Percentiles rank a stretch among this genome's conserved stretches.
These are phyloP conservation scores for Arremon brunneinucha DNA, from an alignment of 2,797 vertebrate species.

Conservation along the genomic window DNA sequence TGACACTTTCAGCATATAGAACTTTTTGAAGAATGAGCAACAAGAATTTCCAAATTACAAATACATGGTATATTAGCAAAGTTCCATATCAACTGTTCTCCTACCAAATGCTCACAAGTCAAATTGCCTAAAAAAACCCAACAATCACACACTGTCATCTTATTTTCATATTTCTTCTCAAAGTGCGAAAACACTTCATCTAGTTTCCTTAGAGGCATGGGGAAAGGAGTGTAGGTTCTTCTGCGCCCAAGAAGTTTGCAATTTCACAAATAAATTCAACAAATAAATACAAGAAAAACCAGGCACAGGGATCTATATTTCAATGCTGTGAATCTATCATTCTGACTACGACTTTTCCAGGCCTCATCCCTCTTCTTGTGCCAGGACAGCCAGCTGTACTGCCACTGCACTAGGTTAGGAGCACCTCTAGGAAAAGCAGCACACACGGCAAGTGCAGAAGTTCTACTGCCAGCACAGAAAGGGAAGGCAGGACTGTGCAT, in stretches of 20 bases:
- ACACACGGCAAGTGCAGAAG: background rate
- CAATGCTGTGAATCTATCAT: background rate
- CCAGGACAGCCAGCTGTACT: background rate
- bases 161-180: background rate
- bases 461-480: background rate
- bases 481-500: background rate
- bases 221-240: background rate
- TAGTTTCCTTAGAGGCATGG: background rate
- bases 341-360: background rate
- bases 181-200: background rate
- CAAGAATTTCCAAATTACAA: background rate
- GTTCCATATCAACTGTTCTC: background rate
- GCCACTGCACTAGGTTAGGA: background rate
- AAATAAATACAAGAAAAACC: background rate
- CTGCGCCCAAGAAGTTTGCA: background rate
- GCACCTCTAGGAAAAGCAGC: background rate
- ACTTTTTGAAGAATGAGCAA: background rate
- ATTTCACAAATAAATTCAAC: background rate
- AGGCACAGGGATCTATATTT: background rate
- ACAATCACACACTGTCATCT: background rate
- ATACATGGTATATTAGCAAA: background rate
- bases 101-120: background rate
- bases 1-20: background rate
- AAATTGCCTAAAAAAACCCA: background rate
- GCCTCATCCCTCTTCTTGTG: too few species aligned